Evolutionary conservation across 2,113 vertebrate species (phyloP).

Genomic region (Sebastes schlegelii): DNA sequence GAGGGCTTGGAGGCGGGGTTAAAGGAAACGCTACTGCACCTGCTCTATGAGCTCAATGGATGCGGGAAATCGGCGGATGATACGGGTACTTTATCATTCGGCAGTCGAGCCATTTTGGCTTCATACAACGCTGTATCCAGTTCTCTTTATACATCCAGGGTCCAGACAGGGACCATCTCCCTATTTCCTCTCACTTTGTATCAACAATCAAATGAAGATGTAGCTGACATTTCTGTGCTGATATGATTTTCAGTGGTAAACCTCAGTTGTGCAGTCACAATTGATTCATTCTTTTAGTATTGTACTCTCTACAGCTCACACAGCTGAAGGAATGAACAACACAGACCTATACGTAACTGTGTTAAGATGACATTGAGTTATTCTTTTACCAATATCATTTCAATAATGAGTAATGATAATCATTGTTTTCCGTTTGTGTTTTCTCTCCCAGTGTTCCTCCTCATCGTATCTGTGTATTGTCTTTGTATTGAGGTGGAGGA

Average conservation of each 20-base stretch:
- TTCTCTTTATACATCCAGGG: too few relatives aligned
- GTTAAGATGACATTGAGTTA: neutral
- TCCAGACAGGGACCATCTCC: neutral
- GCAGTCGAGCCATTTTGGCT: too few relatives aligned
- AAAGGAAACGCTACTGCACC: too few relatives aligned
- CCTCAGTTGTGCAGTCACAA: neutral
- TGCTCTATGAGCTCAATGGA: too few relatives aligned
- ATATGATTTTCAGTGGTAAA: neutral
- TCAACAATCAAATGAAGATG: neutral
- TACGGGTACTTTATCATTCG: too few relatives aligned
- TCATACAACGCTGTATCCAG: too few relatives aligned
- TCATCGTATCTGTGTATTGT: slow-evolving; percentile 15
- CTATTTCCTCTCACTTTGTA: neutral
- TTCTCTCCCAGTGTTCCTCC: neutral
- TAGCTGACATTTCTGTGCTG: neutral
- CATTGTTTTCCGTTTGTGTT: neutral
- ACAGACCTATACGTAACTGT: neutral
- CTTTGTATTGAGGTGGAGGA: slow-evolving; percentile 88
- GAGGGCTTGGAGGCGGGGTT: too few relatives aligned
- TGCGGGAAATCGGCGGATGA: too few relatives aligned
- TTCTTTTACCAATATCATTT: neutral
- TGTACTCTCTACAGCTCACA: neutral
- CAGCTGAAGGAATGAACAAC: neutral
- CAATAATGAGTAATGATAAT: neutral
- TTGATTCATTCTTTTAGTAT: neutral